phyloP scores from a whole-genome alignment of 2,113 vertebrate genomes.

The Ahaetulla prasina region DNA sequence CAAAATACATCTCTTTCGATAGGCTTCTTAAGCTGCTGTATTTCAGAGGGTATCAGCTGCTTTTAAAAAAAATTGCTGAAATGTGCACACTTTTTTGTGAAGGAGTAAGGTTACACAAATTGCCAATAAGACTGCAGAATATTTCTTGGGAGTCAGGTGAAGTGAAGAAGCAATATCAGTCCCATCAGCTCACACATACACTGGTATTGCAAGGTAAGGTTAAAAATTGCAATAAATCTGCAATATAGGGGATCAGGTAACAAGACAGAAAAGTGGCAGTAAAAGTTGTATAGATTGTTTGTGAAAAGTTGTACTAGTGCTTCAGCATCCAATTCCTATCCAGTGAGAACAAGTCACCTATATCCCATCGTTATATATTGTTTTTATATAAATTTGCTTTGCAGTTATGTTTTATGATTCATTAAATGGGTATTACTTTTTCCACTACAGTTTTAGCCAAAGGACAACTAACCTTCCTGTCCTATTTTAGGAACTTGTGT shows the following conservation, averaged over 20 bases:
- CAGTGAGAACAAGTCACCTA: background rate
- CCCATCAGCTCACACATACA: background rate
- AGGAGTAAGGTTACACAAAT: background rate
- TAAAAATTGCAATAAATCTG: background rate
- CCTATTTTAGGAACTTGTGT: too few species aligned
- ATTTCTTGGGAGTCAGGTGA: background rate
- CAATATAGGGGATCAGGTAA: background rate
- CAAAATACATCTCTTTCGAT: background rate
- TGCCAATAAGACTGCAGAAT: background rate
- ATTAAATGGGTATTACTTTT: background rate
- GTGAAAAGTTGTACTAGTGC: background rate
- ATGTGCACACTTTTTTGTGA: background rate
- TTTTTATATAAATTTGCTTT: background rate
- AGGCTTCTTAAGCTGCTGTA: background rate
- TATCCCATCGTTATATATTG: background rate
- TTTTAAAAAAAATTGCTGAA: background rate
- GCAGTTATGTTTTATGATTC: background rate
- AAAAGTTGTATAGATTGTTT: background rate
- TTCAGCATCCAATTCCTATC: background rate
- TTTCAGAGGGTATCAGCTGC: background rate
- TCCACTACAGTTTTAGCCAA: background rate
- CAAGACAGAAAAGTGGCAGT: background rate
- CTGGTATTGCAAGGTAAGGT: background rate
- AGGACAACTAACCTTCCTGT: background rate
- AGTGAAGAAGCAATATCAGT: background rate